phyloP scores from a whole-genome alignment of 2,888 invertebrate species.

The Drosophila barbarae region DNA sequence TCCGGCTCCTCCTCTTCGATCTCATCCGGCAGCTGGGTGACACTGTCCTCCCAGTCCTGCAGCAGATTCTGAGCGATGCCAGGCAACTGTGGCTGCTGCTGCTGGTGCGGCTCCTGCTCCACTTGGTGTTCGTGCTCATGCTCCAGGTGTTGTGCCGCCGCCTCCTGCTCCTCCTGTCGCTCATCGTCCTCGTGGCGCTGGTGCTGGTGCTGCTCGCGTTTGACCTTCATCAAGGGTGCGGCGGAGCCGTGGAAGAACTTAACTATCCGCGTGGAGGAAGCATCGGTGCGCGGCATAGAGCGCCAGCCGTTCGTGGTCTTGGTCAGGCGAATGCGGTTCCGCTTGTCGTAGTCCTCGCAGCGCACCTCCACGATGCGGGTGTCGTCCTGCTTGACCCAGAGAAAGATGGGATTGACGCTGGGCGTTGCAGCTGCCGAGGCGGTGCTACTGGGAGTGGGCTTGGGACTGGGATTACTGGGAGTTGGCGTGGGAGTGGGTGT shows the following conservation, averaged over 20 bases:
- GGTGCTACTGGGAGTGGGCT: slow-evolving; percentile 1
- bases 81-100: slow-evolving; percentile 18
- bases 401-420: slow-evolving; percentile 86
- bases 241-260: slow-evolving; percentile 77
- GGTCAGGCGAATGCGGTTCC: slow-evolving; percentile 90
- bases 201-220: slow-evolving; percentile 68
- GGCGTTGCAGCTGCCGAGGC: slow-evolving; percentile 39
- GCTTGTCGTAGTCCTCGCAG: slow-evolving; percentile 92
- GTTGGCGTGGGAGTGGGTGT: not conserved
- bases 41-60: slow-evolving; percentile 44
- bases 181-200: slow-evolving; percentile 37
- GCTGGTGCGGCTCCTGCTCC: slow-evolving; percentile 3
- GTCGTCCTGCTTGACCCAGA: slow-evolving; percentile 91
- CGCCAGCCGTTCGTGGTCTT: slow-evolving; percentile 91
- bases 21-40: slow-evolving; percentile 35
- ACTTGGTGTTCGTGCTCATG: slow-evolving; percentile 13
- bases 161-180: slow-evolving; percentile 8
- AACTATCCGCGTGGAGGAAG: slow-evolving; percentile 74
- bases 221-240: slow-evolving; percentile 78
- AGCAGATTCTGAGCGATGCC: slow-evolving; percentile 31
- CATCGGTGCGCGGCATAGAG: slow-evolving; percentile 88
- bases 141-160: slow-evolving; percentile 11
- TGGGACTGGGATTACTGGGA: slow-evolving; percentile 3
- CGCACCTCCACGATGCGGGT: slow-evolving; percentile 90
- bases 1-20: slow-evolving; percentile 24